Base-by-base conservation (phyloP, 2,797 vertebrate species). In the Lacerta agilis region DNA sequence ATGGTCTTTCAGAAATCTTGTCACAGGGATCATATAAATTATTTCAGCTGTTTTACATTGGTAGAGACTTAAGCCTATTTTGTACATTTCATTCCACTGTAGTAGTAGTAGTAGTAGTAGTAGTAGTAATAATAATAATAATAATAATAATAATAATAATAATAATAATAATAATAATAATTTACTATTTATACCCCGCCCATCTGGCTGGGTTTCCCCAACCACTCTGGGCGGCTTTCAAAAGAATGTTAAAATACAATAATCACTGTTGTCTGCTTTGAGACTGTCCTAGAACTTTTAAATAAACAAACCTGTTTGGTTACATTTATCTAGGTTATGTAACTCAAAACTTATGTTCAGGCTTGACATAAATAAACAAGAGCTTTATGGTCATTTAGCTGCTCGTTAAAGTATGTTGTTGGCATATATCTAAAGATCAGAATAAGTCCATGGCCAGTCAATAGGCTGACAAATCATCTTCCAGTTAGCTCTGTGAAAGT, bases 401-500 rank as follows among this genome's bases (percentile, higher is more conserved):
- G 72, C 85, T 82, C 25, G 61, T 29, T 23, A 4, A 25, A n/a
- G 0, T 8, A 78, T n/a, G 1, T 4, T 49, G 20, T n/a, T 89
- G 1, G 33, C 73, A 61, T 58, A 36, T 0, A 7, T 29, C 7
- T n/a, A 20, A 61, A 17, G 58, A 61, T 61, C 58, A 61, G 58
- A 20, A 61, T 20, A 61, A 17, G 58, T 4, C 58, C 20, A 61
- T 49, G 11, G 45, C 45, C 11, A 11, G 1, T 61, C 58, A 61
- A 20, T 61, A 61, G 58, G 58, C 18, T 61, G 18, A 61, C 4
- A 61, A 86, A 89, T 87, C 73, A 88, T 85, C 76, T 92, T 91
- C 75, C 91, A 73, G 75, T 64, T 43, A 87, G 92, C 91, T 82
- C 76, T 25, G 20, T 10, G 45, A 82, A 89, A 71, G 66, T 77